Percentiles rank a stretch among this genome's conserved stretches.
These are phyloP conservation scores for Toxotes jaculatrix DNA, from an alignment of 2,113 vertebrate genomes.

Conservation along the genomic window DNA sequence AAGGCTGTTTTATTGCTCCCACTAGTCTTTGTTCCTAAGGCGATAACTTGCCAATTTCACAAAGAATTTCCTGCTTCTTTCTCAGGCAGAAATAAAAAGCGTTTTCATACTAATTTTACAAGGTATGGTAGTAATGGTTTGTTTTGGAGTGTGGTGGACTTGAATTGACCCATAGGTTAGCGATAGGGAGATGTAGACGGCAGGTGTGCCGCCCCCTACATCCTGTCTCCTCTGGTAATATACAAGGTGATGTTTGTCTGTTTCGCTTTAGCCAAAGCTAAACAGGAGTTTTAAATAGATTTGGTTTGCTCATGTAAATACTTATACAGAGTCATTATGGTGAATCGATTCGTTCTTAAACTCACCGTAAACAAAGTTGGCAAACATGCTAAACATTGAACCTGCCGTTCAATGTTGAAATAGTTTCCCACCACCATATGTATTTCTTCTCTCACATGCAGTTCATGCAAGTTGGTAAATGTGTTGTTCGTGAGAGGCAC, in stretches of 20 bases:
- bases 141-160: constrained; percentile 69
- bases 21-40: constrained; percentile 47
- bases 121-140: constrained; percentile 29
- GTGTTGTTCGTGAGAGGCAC: background rate
- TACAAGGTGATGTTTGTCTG: constrained; percentile 29
- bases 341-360: background rate
- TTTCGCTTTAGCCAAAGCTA: background rate
- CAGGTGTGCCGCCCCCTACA: constrained; percentile 25
- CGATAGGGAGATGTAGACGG: constrained; percentile 36
- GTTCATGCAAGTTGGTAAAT: background rate
- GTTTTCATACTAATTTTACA: constrained; percentile 56
- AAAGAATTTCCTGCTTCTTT: constrained; percentile 38
- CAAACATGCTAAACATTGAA: too few species aligned
- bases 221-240: constrained; percentile 24
- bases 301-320: background rate
- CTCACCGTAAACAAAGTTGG: background rate
- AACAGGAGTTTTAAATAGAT: background rate
- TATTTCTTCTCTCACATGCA: background rate
- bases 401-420: too few species aligned
- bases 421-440: background rate
- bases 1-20: constrained; percentile 57
- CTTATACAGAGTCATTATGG: too few species aligned
- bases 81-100: constrained; percentile 41
- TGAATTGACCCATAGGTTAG: constrained; percentile 63
- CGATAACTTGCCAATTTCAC: constrained; percentile 30